A percentile compares a stretch with the other conserved stretches of the same genome.
phyloP scores from a whole-genome alignment of 2,888 invertebrate species.

The Invenusta paracnida region DNA sequence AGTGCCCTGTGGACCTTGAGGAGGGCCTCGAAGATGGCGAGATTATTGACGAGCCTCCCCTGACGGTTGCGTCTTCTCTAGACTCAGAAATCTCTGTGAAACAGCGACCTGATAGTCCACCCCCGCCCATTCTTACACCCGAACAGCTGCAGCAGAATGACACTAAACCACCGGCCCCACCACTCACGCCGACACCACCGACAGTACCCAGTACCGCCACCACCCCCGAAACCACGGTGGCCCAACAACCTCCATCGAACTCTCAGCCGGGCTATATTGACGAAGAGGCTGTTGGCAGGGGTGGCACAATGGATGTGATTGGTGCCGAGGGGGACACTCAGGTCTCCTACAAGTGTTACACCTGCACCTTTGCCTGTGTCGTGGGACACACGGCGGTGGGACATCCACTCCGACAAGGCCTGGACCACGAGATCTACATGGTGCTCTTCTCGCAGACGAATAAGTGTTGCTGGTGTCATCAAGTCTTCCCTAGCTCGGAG shows the following conservation, averaged over 20 bases:
- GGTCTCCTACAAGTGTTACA: not conserved
- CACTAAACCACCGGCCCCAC: no score
- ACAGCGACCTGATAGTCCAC: no score
- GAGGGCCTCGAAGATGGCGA: not conserved
- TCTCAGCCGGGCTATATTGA: no score
- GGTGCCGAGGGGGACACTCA: conserved; percentile 5
- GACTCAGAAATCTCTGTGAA: no score
- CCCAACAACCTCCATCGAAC: no score
- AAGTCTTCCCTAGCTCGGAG: not conserved
- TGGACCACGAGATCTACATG: conserved; percentile 14
- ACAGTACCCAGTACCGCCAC: no score
- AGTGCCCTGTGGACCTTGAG: not conserved
- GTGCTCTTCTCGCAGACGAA: not conserved
- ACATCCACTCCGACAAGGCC: not conserved
- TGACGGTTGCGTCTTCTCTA: no score
- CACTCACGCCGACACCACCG: no score
- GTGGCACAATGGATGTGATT: not conserved
- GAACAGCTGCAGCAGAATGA: not conserved
- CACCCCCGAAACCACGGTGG: no score
- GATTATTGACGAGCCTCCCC: not conserved
- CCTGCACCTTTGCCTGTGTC: not conserved
- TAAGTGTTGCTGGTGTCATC: not conserved
- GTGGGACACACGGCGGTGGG: not conserved
- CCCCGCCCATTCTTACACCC: not conserved
- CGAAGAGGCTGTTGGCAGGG: not conserved